These are phyloP conservation scores for Phaenicophaeus curvirostris DNA, from an alignment of 2,797 vertebrate species.

Conservation along the genomic window DNA sequence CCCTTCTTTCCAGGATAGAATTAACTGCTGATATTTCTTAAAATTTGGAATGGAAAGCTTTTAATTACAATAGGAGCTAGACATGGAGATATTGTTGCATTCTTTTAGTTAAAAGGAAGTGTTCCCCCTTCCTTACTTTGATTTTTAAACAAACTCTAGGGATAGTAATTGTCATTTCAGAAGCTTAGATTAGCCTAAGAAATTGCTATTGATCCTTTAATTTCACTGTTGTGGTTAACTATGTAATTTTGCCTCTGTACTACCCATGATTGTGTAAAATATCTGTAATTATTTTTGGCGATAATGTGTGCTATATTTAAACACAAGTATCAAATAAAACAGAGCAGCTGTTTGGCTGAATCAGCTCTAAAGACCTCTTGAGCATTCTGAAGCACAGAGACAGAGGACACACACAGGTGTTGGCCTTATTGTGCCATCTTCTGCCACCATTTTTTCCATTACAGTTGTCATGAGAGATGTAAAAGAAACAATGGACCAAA, in stretches of 20 bases:
- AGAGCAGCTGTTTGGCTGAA: background rate
- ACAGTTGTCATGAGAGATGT: background rate
- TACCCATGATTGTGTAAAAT: background rate
- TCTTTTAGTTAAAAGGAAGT: background rate
- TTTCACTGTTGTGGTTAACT: background rate
- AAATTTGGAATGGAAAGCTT: background rate
- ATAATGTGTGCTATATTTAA: background rate
- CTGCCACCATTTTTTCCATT: background rate
- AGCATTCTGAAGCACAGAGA: background rate
- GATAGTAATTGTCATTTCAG: background rate
- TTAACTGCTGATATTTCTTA: background rate
- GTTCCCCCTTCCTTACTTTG: background rate
- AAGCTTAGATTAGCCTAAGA: background rate
- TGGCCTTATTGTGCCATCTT: background rate
- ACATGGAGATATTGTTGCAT: background rate
- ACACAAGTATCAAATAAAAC: background rate
- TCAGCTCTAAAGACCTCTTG: background rate
- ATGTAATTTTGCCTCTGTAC: background rate
- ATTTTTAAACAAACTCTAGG: background rate
- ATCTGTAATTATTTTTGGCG: background rate
- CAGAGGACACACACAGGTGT: accelerated
- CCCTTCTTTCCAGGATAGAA: background rate
- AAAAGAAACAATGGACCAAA: background rate
- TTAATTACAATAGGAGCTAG: background rate
- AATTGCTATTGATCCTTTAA: background rate